Conservation (phyloP, 35 echinoderm and acorn worm species). For the Stichopus chloronotus region DNA sequence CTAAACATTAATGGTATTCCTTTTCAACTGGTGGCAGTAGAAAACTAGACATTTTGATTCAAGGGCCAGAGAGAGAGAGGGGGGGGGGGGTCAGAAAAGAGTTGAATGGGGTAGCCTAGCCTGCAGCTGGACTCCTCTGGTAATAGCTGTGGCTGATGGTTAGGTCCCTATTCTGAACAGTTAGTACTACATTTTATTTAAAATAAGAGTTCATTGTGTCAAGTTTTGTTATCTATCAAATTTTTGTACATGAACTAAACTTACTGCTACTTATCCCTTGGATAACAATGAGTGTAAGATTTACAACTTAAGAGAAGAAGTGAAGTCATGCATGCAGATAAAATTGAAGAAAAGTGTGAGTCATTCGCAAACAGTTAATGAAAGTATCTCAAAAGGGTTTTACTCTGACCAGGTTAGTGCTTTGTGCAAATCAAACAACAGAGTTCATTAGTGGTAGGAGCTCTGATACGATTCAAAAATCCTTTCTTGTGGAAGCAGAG, state of each 20-base stretch:
- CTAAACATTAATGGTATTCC: no score
- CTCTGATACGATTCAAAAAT: neutral
- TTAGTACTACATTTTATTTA: neutral
- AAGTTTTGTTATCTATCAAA: no score
- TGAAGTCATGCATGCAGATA: neutral
- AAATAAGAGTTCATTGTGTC: neutral
- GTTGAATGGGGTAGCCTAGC: no score
- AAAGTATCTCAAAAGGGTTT: neutral
- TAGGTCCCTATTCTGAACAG: neutral
- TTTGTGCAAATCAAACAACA: neutral
- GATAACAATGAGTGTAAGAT: neutral
- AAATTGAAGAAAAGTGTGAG: slow-evolving; percentile 10
- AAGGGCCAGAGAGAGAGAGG: neutral
- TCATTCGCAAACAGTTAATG: neutral
- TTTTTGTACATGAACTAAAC: no score
- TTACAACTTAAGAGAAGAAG: neutral
- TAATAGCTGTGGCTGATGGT: no score
- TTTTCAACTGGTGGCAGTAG: no score
- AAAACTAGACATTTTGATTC: no score
- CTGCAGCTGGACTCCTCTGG: no score
- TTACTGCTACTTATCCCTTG: neutral
- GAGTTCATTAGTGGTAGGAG: neutral
- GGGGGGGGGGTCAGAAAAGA: no score
- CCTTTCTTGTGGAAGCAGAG: neutral
- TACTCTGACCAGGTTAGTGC: neutral